phyloP scores from a whole-genome alignment of 2,888 invertebrate genomes.

The Ochropacha duplaris region DNA sequence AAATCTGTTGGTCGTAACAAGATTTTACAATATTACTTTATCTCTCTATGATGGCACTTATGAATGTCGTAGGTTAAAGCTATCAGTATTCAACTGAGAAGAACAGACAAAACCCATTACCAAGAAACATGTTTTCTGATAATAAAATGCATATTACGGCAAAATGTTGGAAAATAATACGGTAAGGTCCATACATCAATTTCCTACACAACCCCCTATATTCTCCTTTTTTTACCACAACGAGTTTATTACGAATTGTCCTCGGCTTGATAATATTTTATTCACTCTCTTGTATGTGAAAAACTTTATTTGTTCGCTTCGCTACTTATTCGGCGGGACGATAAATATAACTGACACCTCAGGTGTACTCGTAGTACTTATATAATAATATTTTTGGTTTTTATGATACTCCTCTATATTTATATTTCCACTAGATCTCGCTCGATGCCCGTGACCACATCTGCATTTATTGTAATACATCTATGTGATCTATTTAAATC shows the following conservation, averaged over 20 bases:
- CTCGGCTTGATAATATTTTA: conserved; percentile 15
- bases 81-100: too few species aligned
- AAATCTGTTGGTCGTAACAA: too few species aligned
- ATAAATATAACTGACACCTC: not conserved
- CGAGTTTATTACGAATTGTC: conserved; percentile 9
- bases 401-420: too few species aligned
- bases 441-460: not conserved
- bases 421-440: not conserved
- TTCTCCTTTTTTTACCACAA: conserved; percentile 16
- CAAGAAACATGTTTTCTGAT: conserved; percentile 10
- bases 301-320: conserved; percentile 1
- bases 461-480: not conserved
- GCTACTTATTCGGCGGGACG: not conserved
- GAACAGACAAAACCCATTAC: not conserved
- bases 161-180: conserved; percentile 14
- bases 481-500: too few species aligned
- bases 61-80: too few species aligned
- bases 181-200: conserved; percentile 22
- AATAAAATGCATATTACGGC: conserved; percentile 16
- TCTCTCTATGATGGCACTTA: too few species aligned
- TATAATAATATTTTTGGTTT: too few species aligned
- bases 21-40: too few species aligned
- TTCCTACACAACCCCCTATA: conserved; percentile 12
- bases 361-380: too few species aligned
- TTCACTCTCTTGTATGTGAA: conserved; percentile 12